These are phyloP conservation scores for Harpegnathos saltator DNA, from an alignment of 1,140 invertebrate genomes.

Conservation along the genomic window DNA sequence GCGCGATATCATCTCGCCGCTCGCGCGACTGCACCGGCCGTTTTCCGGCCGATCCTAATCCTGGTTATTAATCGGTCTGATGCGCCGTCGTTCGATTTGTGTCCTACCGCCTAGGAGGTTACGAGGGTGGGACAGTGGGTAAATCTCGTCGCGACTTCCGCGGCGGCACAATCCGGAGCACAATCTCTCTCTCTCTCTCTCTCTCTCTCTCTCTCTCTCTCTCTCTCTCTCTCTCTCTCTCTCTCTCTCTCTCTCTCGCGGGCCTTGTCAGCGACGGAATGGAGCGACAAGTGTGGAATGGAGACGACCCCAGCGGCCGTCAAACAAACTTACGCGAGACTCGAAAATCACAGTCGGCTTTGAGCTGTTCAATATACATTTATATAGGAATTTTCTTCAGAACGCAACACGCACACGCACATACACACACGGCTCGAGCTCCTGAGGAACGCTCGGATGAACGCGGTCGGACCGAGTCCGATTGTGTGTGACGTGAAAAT, in stretches of 20 bases:
- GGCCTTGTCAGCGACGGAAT: slow-evolving; percentile 13
- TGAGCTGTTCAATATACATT: slow-evolving; percentile 30
- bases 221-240: no score
- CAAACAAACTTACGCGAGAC: slow-evolving; percentile 46
- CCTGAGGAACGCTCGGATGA: background rate
- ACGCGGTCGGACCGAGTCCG: background rate
- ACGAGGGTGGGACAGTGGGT: background rate
- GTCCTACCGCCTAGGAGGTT: slow-evolving; percentile 14
- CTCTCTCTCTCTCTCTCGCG: no score
- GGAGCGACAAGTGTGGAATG: background rate
- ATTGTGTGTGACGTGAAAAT: no score
- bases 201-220: no score
- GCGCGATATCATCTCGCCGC: no score
- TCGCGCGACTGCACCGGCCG: no score
- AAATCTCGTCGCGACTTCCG: background rate
- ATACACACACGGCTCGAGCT: background rate
- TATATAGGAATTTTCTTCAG: slow-evolving; percentile 2
- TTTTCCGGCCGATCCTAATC: background rate
- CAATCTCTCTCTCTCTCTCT: no score
- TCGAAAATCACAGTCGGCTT: slow-evolving; percentile 45
- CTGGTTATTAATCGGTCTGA: slow-evolving; percentile 32
- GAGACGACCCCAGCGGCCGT: background rate
- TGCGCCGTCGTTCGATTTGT: background rate
- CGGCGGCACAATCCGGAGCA: no score
- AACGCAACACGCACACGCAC: no score